These are phyloP conservation scores for Orycteropus afer DNA, from an alignment of 2,113 vertebrate genomes.

Conservation along the genomic window DNA sequence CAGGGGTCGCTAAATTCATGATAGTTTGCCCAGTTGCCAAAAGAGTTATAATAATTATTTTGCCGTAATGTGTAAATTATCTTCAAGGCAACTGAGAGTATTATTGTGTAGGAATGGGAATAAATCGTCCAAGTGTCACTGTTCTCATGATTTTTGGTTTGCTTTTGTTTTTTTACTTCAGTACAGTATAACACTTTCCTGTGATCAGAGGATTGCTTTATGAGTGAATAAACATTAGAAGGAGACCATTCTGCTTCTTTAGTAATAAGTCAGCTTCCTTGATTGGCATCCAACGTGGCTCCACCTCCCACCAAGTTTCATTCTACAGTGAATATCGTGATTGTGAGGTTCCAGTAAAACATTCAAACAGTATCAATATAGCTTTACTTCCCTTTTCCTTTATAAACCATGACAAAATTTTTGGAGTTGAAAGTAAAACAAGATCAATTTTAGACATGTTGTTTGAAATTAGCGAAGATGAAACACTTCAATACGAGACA, in stretches of 20 bases:
- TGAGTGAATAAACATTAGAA: not conserved
- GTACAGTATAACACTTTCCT: constrained; percentile 9
- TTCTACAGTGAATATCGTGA: constrained; percentile 12
- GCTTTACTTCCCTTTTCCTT: constrained; percentile 62
- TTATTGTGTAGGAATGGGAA: constrained; percentile 63
- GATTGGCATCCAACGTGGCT: not conserved
- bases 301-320: constrained; percentile 30
- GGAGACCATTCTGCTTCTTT: not conserved
- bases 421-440: constrained; percentile 64
- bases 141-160: not conserved
- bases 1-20: too few relatives aligned
- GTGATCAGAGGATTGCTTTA: not conserved
- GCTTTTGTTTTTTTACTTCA: not conserved
- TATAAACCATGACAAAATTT: constrained; percentile 26
- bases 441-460: constrained; percentile 66
- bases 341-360: constrained; percentile 36
- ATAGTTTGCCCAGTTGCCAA: constrained; percentile 79
- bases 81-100: constrained; percentile 74
- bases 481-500: constrained; percentile 67
- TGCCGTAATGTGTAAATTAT: constrained; percentile 76
- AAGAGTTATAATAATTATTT: constrained; percentile 82
- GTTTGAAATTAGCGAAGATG: constrained; percentile 68
- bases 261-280: constrained; percentile 42
- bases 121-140: constrained; percentile 61
- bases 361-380: constrained; percentile 46